These are phyloP conservation scores for Caiman crocodilus DNA, from an alignment of 2,797 vertebrate species.

Conservation along the genomic window DNA sequence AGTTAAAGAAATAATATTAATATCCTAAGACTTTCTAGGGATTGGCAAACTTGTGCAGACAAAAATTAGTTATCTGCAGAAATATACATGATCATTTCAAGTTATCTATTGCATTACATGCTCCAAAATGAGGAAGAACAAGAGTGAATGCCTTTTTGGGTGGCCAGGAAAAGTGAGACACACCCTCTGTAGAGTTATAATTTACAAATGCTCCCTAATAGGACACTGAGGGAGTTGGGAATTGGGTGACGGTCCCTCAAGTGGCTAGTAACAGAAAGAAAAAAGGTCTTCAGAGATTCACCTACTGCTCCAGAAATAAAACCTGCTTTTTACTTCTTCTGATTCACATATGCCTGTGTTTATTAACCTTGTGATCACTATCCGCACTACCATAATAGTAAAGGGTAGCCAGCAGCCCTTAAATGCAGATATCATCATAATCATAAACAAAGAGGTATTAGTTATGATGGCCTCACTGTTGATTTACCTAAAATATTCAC, in stretches of 20 bases:
- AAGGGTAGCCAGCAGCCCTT: not conserved
- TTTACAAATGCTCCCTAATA: not conserved
- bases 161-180: not conserved
- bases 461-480: not conserved
- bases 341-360: too few species aligned
- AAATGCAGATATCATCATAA: not conserved
- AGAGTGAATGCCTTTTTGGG: accelerated
- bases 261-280: too few species aligned
- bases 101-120: not conserved
- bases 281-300: too few species aligned
- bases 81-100: not conserved
- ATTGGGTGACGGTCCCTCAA: too few species aligned
- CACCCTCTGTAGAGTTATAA: not conserved
- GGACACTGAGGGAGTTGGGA: too few species aligned
- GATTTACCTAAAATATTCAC: not conserved
- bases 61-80: not conserved
- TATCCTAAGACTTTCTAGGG: not conserved
- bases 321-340: too few species aligned
- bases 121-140: not conserved
- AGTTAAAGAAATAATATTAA: not conserved
- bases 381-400: not conserved
- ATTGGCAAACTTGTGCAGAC: not conserved
- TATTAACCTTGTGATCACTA: too few species aligned
- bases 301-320: too few species aligned
- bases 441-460: not conserved